Percentiles rank a stretch among this genome's conserved stretches.
Evolutionary conservation across 2,888 invertebrate genomes (phyloP).

Genomic region (Chymomyza caudatula): DNA sequence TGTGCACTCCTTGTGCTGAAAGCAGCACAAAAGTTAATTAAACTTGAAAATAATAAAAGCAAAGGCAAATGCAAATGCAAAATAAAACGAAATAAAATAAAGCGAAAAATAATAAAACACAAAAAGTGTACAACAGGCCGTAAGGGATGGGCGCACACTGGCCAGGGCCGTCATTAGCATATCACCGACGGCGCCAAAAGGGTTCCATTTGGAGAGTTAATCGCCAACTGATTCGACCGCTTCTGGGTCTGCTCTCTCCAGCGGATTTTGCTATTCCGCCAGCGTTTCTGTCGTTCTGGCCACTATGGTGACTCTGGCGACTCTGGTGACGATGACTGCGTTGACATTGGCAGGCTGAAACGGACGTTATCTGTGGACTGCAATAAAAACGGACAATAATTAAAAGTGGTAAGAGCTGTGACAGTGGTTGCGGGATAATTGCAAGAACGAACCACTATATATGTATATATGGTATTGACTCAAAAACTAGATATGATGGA

Average conservation of each 20-base stretch:
- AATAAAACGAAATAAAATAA: conserved; percentile 3
- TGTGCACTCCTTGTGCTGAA: conserved; percentile 47
- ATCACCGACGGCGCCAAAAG: conserved; percentile 65
- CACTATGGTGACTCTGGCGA: not conserved
- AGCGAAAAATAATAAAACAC: conserved; percentile 61
- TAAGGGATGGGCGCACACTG: conserved; percentile 31
- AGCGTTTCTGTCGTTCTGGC: conserved; percentile 4
- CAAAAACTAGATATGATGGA: too few species aligned
- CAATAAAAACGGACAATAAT: conserved; percentile 67
- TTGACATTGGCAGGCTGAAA: conserved; percentile 27
- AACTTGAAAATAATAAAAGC: conserved; percentile 70
- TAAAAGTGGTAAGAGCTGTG: conserved; percentile 52
- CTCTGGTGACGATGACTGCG: conserved; percentile 47
- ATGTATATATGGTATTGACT: not conserved
- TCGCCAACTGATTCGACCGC: conserved; percentile 63
- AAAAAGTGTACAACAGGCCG: conserved; percentile 51
- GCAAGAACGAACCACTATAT: not conserved
- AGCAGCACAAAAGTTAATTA: conserved; percentile 66
- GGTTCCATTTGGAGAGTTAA: conserved; percentile 65
- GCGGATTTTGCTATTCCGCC: conserved; percentile 38
- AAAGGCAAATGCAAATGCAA: conserved; percentile 30
- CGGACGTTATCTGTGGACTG: conserved; percentile 56
- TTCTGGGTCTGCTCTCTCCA: not conserved
- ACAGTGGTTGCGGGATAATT: not conserved
- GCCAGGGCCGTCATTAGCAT: conserved; percentile 59